A percentile compares a stretch with the other conserved stretches of the same genome.
phyloP scores from a whole-genome alignment of 2,888 invertebrate genomes.

The Tricholauxania praeusta region DNA sequence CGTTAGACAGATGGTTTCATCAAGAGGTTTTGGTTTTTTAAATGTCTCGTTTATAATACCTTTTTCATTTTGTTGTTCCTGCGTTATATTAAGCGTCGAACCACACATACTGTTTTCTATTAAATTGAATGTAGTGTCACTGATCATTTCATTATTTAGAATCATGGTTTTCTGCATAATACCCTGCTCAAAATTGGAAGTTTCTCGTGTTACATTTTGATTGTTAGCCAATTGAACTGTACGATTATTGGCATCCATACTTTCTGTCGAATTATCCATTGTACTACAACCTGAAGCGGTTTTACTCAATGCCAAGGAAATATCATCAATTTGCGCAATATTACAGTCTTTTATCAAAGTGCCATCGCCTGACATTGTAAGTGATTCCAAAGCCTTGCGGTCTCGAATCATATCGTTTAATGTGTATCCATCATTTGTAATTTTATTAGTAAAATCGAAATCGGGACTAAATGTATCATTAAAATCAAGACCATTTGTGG shows the following conservation, averaged over 20 bases:
- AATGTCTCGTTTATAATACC: conserved; percentile 51
- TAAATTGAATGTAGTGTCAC: conserved; percentile 62
- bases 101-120: conserved; percentile 58
- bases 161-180: conserved; percentile 51
- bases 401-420: conserved; percentile 64
- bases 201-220: conserved; percentile 2
- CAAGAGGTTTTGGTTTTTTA: conserved; percentile 49
- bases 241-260: conserved; percentile 53
- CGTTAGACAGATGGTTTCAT: conserved; percentile 55
- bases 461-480: conserved; percentile 26
- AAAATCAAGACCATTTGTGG: conserved; percentile 57
- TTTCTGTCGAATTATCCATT: conserved; percentile 66
- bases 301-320: conserved; percentile 62
- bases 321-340: conserved; percentile 66
- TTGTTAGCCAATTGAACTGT: conserved; percentile 39
- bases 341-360: conserved; percentile 65
- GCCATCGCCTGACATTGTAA: conserved; percentile 65
- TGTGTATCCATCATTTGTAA: conserved; percentile 56
- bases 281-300: conserved; percentile 65
- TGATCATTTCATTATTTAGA: conserved; percentile 61
- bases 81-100: conserved; percentile 40
- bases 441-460: conserved; percentile 44
- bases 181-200: neutral
- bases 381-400: conserved; percentile 62
- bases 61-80: conserved; percentile 30